These are phyloP conservation scores for Mesocentrotus franciscanus DNA, from an alignment of 53 echinoderm and acorn worm species.

Conservation along the genomic window DNA sequence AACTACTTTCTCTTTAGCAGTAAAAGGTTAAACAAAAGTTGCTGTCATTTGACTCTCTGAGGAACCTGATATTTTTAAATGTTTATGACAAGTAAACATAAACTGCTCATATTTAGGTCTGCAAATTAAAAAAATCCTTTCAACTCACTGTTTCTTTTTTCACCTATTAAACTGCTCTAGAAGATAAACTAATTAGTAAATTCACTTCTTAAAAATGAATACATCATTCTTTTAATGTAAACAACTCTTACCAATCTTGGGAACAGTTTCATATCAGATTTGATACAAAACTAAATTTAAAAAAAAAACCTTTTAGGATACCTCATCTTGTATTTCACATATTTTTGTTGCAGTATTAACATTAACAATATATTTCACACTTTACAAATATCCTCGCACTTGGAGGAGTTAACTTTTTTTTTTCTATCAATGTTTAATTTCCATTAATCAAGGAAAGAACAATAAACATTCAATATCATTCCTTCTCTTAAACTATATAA, in stretches of 20 bases:
- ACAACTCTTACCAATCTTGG: not conserved
- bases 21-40: not conserved
- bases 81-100: not conserved
- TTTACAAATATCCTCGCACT: not conserved
- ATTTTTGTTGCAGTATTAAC: not conserved
- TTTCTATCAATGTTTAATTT: not conserved
- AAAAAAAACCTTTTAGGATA: not conserved
- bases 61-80: not conserved
- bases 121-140: not conserved
- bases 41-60: not conserved
- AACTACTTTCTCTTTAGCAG: not conserved
- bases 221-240: not conserved
- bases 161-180: not conserved
- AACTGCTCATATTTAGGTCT: not conserved
- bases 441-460: not conserved
- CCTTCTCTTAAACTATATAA: constrained; percentile 6
- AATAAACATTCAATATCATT: not conserved
- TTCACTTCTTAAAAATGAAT: not conserved
- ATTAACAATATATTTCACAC: not conserved
- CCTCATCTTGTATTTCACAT: not conserved
- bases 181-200: not conserved
- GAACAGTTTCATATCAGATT: not conserved
- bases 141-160: not conserved
- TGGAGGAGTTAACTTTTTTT: not conserved
- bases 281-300: not conserved